Base-by-base conservation (phyloP, 2,797 vertebrate genomes). In the Eurystomus glaucurus region DNA sequence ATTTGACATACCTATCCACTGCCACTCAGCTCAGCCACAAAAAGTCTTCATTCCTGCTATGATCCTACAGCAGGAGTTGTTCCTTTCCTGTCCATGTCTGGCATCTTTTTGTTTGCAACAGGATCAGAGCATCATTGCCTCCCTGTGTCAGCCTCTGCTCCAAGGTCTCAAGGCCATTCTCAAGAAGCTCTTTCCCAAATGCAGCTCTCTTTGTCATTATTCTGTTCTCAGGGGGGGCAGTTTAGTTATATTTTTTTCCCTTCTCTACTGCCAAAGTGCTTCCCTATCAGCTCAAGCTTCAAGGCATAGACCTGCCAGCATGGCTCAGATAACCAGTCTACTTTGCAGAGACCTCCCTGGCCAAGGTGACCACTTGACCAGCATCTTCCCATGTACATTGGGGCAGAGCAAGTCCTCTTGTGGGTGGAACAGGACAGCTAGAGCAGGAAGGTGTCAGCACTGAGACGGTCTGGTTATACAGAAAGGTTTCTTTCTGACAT, bases 231-330 rank as follows among this genome's bases (percentile, higher is more conserved):
- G 23, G 29, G 9, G 9, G 46, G 4, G 10, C n/a, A 79, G 25
- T 91, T 93, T 79, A 12, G 20, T 62, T 90, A 3, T 71, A 28
- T 81, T 84, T 91, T 87, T 60, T 92, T 92, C 66, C 43, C n/a
- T 90, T 74, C 43, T 60, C 2, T 87, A 21, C 37, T 88, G 69
- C 58, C 39, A 54, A 48, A 85, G 22, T n/a, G 14, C 19, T 91
- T 37, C 11, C 10, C 11, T 91, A 10, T 52, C 14, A 6, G 23
- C 12, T 80, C 4, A 55, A 58, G n/a, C 45, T n/a, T 39, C 60
- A 72, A 70, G 69, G 10, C 37, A 31, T 1, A 31, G 50, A 46
- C n/a, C 52, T 77, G 39, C 28, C 46, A 69, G 37, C 29, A 4
- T 15, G 81, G 52, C 52, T 77, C 75, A 78, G 51, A 4, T 37